Evolutionary conservation across 2,888 invertebrate genomes (phyloP), one percentile per base, ranked within the genome.

Genomic region (Drosophila algonquin): DNA sequence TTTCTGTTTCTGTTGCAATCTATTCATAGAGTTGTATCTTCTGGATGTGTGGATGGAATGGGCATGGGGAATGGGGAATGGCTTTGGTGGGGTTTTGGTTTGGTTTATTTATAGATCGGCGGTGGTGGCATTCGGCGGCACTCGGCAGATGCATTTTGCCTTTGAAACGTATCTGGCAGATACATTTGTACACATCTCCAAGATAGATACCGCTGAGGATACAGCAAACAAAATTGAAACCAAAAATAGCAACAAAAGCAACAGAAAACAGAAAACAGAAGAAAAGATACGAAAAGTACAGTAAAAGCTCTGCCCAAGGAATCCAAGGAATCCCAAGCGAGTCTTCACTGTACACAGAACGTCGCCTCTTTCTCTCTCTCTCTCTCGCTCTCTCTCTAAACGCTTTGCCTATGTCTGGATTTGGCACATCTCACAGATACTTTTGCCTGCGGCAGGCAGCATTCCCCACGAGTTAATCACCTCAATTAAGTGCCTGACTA

Each of bases 101-200:
- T 5, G 62, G 40, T 40, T 70, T 81, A 81, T 81, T 86, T 81
- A 82, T 81, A 81, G 88, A 57, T 65, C 40, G n/a, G 21, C 40
- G n/a, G 21, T 21, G 21, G 40, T 40, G 40, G 5, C 40, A 40
- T 5, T 40, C 40, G 40, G 53, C 40, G 40, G 53, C 64, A 14
- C 57, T 67, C 71, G 73, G 86, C 80, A 82, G 32, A 63, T 73
- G 84, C 47, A 52, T 60, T n/a, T 40, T 48, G 71, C 81, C 86
- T 84, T 81, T 84, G 79, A 87, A 78, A 87, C 84, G 87, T 84
- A 81, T 81, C 87, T 75, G 71, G 67, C 73, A 81, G 73, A 69
- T 73, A 62, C 77, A 76, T 56, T 64, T 47, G n/a, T 75, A 60
- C 77, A 76, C 77, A 76, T 56, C 67, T 47, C 12, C n/a, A 40